Conservation (phyloP, 1,140 invertebrate genomes). For the Meloidogyne hapla region DNA sequence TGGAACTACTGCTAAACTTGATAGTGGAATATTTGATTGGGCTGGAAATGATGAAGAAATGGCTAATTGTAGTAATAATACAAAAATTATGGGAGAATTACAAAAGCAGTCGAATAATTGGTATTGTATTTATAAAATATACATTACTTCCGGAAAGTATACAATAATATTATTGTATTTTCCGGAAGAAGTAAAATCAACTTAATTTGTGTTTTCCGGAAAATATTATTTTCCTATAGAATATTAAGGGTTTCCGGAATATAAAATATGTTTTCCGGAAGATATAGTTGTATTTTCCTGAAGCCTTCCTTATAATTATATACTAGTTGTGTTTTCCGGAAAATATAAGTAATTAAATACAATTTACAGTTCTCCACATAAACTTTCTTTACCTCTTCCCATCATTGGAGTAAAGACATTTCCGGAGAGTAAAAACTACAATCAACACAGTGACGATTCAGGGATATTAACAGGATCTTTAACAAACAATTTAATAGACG, state of each 20-base stretch:
- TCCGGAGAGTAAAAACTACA: not conserved
- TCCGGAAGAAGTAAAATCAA: not conserved
- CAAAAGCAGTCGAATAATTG: not conserved
- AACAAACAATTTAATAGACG: not conserved
- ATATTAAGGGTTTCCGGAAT: too few species aligned
- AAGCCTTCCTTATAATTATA: too few species aligned
- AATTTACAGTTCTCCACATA: not conserved
- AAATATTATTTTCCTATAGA: too few species aligned
- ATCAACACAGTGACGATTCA: not conserved
- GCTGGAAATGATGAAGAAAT: constrained; percentile 17
- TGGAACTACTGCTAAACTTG: constrained; percentile 3
- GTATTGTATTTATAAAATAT: not conserved
- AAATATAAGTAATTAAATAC: not conserved
- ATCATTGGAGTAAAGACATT: not conserved
- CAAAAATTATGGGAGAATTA: not conserved
- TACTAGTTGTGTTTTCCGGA: not conserved
- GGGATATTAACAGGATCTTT: not conserved
- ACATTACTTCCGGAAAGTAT: not conserved
- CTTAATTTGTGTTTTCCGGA: not conserved
- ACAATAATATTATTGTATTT: not conserved
- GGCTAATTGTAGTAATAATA: not conserved
- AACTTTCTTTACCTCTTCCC: not conserved
- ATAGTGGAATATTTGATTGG: constrained; percentile 35
- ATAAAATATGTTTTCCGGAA: too few species aligned
- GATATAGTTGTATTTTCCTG: too few species aligned